phyloP scores from a whole-genome alignment of 2,888 invertebrate species.

The Oscheius myriophilus region DNA sequence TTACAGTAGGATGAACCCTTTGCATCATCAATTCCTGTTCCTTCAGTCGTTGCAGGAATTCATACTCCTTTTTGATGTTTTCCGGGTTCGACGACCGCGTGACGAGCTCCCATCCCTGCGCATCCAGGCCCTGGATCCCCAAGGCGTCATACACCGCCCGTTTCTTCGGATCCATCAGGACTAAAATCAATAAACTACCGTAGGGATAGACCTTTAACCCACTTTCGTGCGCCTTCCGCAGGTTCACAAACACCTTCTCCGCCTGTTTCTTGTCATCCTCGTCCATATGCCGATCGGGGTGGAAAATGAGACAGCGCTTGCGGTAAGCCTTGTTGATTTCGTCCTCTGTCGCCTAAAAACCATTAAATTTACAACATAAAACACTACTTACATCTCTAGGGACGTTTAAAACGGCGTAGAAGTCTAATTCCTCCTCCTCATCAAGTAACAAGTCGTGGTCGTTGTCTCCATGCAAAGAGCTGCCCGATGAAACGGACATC shows the following conservation, averaged over 20 bases:
- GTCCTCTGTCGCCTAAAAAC: constrained; percentile 84
- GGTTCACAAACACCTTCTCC: constrained; percentile 88
- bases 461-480: constrained; percentile 53
- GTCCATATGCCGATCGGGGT: constrained; percentile 94
- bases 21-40: constrained; percentile 88
- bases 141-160: constrained; percentile 91
- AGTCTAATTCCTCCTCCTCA: constrained; percentile 66
- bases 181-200: constrained; percentile 72
- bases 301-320: constrained; percentile 88
- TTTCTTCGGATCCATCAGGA: constrained; percentile 89
- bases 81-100: constrained; percentile 81
- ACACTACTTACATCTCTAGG: constrained; percentile 57
- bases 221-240: constrained; percentile 92
- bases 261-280: constrained; percentile 85
- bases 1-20: constrained; percentile 85
- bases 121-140: constrained; percentile 89
- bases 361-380: not conserved
- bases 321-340: constrained; percentile 94
- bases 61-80: constrained; percentile 96
- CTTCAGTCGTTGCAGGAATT: constrained; percentile 81
- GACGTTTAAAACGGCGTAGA: constrained; percentile 68
- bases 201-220: constrained; percentile 38
- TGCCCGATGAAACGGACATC: constrained; percentile 56
- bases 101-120: constrained; percentile 89
- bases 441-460: constrained; percentile 53